phyloP scores from a whole-genome alignment of 1,140 invertebrate genomes.

The Gryllus bimaculatus region DNA sequence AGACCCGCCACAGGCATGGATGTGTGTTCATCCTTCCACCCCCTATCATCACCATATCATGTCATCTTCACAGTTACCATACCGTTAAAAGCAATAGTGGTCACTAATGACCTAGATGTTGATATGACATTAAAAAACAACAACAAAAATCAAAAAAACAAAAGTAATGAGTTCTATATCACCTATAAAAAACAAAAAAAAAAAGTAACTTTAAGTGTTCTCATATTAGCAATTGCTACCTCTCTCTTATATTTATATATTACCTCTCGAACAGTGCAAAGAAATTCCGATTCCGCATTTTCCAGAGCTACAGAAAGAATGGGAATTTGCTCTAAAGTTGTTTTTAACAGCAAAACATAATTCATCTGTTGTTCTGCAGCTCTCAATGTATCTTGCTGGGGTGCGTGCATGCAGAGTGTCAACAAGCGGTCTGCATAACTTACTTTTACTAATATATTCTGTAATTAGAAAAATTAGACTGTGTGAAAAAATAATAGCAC shows the following conservation, averaged over 20 bases:
- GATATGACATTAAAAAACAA: no score
- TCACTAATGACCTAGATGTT: no score
- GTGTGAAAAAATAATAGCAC: neutral
- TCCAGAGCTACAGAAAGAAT: slow-evolving; percentile 51
- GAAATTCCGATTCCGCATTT: slow-evolving; percentile 45
- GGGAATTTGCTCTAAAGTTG: slow-evolving; percentile 59
- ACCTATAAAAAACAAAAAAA: no score
- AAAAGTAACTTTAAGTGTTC: no score
- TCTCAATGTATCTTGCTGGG: slow-evolving; percentile 46
- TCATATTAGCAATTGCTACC: no score
- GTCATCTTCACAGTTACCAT: no score
- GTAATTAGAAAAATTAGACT: slow-evolving; percentile 24
- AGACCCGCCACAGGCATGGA: no score
- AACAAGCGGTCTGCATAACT: slow-evolving; percentile 52
- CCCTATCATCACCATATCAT: no score
- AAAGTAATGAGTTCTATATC: no score
- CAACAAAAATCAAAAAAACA: no score
- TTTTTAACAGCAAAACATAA: slow-evolving; percentile 68
- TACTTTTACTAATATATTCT: slow-evolving; percentile 44
- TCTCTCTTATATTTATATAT: slow-evolving; percentile 11
- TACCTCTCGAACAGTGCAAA: slow-evolving; percentile 52
- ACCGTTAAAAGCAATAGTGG: no score
- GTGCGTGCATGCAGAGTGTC: slow-evolving; percentile 44
- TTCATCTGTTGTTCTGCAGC: slow-evolving; percentile 67
- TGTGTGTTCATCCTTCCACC: no score